Evolutionary conservation across 2,113 vertebrate species (phyloP).

Genomic region (Anguilla rostrata): DNA sequence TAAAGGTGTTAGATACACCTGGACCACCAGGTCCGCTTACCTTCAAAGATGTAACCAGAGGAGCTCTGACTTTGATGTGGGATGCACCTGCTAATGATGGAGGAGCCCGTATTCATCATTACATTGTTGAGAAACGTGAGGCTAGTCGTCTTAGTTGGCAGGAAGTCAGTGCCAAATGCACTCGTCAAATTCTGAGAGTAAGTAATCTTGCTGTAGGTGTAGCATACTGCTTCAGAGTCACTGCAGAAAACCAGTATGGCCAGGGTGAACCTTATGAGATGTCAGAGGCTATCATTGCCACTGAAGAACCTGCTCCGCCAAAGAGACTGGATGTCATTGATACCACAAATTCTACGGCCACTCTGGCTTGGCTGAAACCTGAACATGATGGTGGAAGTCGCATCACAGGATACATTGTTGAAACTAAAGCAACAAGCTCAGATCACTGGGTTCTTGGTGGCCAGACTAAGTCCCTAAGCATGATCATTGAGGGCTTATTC

Average conservation of each 20-base stretch:
- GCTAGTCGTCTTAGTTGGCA: slow-evolving; percentile 95
- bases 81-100: slow-evolving; percentile 88
- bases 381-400: slow-evolving; percentile 97
- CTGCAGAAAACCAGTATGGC: slow-evolving; percentile 93
- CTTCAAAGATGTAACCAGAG: slow-evolving; percentile 85
- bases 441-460: slow-evolving; percentile 83
- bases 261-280: slow-evolving; percentile 87
- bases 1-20: slow-evolving; percentile 92
- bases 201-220: slow-evolving; percentile 85
- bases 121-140: slow-evolving; percentile 89
- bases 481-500: slow-evolving; percentile 83
- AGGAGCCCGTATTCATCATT: slow-evolving; percentile 89
- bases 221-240: slow-evolving; percentile 92
- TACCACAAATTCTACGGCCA: slow-evolving; percentile 85
- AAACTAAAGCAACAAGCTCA: slow-evolving; percentile 85
- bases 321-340: slow-evolving; percentile 92
- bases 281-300: slow-evolving; percentile 86
- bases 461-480: slow-evolving; percentile 85
- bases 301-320: slow-evolving; percentile 89
- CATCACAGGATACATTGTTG: slow-evolving; percentile 83
- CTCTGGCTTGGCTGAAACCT: slow-evolving; percentile 92
- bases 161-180: slow-evolving; percentile 84
- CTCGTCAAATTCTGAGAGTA: slow-evolving; percentile 78
- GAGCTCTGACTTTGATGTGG: slow-evolving; percentile 86
- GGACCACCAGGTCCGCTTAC: slow-evolving; percentile 84